A percentile compares a stretch with the other conserved stretches of the same genome.
These are phyloP conservation scores for Polia nebulosa DNA, from an alignment of 2,888 invertebrate genomes.

Conservation along the genomic window DNA sequence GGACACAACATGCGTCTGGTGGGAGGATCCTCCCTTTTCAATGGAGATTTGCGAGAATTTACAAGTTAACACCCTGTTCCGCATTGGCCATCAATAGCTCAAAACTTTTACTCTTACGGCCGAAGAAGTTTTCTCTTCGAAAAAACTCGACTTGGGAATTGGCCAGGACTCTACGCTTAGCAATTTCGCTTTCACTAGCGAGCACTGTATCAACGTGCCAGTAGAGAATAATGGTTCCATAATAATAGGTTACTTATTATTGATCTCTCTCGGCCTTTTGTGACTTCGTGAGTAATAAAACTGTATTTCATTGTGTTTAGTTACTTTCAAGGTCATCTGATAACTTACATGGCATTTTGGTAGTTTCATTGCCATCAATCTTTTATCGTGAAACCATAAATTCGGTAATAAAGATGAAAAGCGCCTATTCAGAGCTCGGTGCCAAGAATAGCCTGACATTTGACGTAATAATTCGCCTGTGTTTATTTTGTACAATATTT, in stretches of 20 bases:
- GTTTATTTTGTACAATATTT: too few relatives aligned
- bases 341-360: slow-evolving; percentile 36
- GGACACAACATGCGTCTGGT: too few relatives aligned
- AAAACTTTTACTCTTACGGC: too few relatives aligned
- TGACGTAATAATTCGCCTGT: too few relatives aligned
- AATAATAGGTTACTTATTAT: slow-evolving; percentile 24
- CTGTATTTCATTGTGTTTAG: slow-evolving; percentile 20
- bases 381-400: slow-evolving; percentile 36
- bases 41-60: too few relatives aligned
- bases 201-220: background rate
- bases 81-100: too few relatives aligned
- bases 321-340: slow-evolving; percentile 51
- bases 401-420: slow-evolving; percentile 28
- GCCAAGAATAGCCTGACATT: too few relatives aligned
- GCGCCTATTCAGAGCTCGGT: too few relatives aligned
- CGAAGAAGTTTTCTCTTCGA: background rate
- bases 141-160: background rate
- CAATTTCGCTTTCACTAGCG: background rate
- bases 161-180: background rate
- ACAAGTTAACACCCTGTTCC: too few relatives aligned
- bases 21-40: too few relatives aligned
- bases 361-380: slow-evolving; percentile 20
- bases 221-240: slow-evolving; percentile 4
- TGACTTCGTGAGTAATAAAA: slow-evolving; percentile 30
- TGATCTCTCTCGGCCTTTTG: slow-evolving; percentile 5